phyloP scores from a whole-genome alignment of 1,140 invertebrate genomes.

The Agrilus planipennis region DNA sequence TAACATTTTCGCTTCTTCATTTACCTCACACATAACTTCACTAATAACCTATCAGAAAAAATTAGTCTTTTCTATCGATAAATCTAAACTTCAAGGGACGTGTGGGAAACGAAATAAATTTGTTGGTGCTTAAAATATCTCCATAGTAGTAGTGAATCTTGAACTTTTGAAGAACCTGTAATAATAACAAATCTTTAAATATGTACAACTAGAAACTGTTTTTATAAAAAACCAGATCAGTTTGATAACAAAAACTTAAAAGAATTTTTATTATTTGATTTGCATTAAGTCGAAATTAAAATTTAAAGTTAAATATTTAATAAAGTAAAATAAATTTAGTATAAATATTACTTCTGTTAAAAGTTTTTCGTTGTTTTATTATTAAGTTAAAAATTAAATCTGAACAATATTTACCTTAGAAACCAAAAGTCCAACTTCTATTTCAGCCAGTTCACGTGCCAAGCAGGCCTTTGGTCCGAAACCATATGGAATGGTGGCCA shows the following conservation, averaged over 20 bases:
- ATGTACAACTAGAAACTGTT: no score
- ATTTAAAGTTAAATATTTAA: no score
- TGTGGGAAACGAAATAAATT: constrained; percentile 44
- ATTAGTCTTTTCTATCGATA: constrained; percentile 42
- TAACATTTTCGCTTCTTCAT: no score
- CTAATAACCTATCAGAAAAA: no score
- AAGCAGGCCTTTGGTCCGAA: constrained; percentile 45
- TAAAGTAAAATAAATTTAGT: no score
- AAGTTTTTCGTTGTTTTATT: no score
- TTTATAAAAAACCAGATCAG: no score
- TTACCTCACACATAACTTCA: no score
- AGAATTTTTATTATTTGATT: no score
- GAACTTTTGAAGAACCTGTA: constrained; percentile 45
- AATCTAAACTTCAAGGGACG: constrained; percentile 50
- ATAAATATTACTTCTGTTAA: no score
- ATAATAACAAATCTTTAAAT: constrained; percentile 10
- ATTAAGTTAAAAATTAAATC: background rate
- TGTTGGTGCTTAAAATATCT: constrained; percentile 43
- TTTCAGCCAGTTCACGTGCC: constrained; percentile 45
- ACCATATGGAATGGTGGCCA: constrained; percentile 48
- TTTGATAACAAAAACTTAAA: no score
- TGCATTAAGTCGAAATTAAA: no score
- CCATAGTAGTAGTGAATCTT: constrained; percentile 52
- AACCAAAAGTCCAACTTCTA: constrained; percentile 41
- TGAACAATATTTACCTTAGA: constrained; percentile 36